These are phyloP conservation scores for Micromys minutus DNA, from an alignment of 2,113 vertebrate genomes.

Conservation along the genomic window DNA sequence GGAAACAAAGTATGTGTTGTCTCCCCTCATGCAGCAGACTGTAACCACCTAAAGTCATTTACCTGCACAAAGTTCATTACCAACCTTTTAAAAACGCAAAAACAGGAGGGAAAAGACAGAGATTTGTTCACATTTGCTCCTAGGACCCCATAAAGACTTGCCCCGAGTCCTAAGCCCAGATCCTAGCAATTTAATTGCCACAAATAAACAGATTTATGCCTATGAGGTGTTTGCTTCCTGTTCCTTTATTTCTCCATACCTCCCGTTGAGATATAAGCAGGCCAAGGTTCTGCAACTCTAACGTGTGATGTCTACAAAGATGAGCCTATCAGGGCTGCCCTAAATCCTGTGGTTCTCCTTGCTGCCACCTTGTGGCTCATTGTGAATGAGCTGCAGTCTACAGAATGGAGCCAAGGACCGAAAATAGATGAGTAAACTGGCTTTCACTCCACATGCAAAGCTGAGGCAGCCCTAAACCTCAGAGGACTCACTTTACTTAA, in stretches of 20 bases:
- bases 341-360: background rate
- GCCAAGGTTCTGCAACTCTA: background rate
- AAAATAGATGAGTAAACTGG: background rate
- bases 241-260: background rate
- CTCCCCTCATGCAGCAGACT: background rate
- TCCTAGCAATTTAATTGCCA: background rate
- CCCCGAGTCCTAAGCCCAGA: background rate
- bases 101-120: background rate
- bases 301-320: background rate
- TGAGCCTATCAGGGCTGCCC: background rate
- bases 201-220: background rate
- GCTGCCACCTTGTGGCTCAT: slow-evolving; percentile 42
- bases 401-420: background rate
- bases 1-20: no score
- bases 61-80: background rate
- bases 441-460: background rate
- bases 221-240: background rate
- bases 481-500: background rate
- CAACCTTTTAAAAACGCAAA: background rate
- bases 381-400: background rate
- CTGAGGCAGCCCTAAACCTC: background rate
- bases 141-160: background rate
- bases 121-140: background rate
- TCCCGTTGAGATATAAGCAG: background rate
- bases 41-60: background rate